Evolutionary conservation across 2,113 vertebrate genomes (phyloP).

Genomic region (Oceanites oceanicus): DNA sequence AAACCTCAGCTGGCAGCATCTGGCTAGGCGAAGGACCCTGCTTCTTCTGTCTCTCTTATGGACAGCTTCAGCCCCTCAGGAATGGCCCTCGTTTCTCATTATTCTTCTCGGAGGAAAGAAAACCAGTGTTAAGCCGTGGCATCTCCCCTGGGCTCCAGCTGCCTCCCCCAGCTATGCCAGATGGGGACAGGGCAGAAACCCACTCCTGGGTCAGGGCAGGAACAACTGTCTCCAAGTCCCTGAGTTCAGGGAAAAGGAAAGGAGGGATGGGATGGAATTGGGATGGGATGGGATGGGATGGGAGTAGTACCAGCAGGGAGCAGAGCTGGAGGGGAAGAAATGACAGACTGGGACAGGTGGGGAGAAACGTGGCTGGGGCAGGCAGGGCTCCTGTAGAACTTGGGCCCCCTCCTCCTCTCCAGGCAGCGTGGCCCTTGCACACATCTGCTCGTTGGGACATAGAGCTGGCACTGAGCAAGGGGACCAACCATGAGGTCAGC

Average conservation of each 20-base stretch:
- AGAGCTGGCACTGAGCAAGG: background rate
- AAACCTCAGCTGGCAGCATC: slow-evolving; percentile 55
- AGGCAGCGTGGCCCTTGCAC: background rate
- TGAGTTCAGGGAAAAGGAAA: background rate
- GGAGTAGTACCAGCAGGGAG: background rate
- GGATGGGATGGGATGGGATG: background rate
- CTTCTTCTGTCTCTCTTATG: slow-evolving; percentile 4
- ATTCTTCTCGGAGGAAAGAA: slow-evolving; percentile 76
- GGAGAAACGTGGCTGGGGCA: background rate
- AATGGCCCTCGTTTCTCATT: slow-evolving; percentile 91
- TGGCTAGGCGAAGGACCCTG: slow-evolving; percentile 13
- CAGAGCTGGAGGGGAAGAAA: background rate
- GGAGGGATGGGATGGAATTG: background rate
- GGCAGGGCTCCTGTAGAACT: background rate
- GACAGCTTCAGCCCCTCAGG: slow-evolving; percentile 76
- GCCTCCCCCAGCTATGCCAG: background rate
- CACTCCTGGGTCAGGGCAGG: background rate
- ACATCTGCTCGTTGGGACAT: fast-evolving
- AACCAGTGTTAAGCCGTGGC: background rate
- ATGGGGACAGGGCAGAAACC: background rate
- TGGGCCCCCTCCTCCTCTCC: background rate
- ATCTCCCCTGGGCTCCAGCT: background rate
- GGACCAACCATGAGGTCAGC: background rate
- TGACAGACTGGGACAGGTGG: background rate
- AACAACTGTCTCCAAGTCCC: background rate